Percentiles rank a stretch among this genome's conserved stretches.
Evolutionary conservation across 2,888 invertebrate species (phyloP).

Genomic region (Epirrita christyi): DNA sequence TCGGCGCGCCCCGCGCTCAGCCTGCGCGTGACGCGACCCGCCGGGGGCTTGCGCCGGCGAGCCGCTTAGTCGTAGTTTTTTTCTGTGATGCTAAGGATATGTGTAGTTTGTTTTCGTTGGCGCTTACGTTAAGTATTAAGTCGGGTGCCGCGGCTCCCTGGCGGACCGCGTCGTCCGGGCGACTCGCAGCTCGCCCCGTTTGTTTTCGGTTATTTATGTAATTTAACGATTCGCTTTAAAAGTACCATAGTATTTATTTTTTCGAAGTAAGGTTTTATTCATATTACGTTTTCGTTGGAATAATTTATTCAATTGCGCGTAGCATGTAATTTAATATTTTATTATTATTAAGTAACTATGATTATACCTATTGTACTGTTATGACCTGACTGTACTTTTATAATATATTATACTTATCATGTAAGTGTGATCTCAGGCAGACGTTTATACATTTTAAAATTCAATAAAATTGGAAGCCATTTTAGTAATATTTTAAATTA

Average conservation of each 20-base stretch:
- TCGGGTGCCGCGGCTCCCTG: conserved; percentile 30
- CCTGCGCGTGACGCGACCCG: conserved; percentile 28
- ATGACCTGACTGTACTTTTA: conserved; percentile 38
- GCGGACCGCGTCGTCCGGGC: conserved; percentile 24
- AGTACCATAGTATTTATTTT: conserved; percentile 78
- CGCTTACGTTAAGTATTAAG: conserved; percentile 59
- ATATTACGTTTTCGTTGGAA: conserved; percentile 57
- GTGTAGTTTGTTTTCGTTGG: conserved; percentile 59
- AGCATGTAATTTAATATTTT: conserved; percentile 52
- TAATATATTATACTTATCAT: conserved; percentile 38
- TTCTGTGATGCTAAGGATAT: conserved; percentile 77
- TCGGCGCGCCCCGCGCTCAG: conserved; percentile 30
- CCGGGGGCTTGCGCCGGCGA: conserved; percentile 37
- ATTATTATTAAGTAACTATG: conserved; percentile 34
- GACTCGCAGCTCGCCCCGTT: conserved; percentile 31
- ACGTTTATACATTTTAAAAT: conserved; percentile 34
- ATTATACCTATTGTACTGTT: conserved; percentile 31
- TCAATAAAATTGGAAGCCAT: conserved; percentile 32
- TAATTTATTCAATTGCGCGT: conserved; percentile 58
- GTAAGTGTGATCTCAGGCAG: conserved; percentile 41
- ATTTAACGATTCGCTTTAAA: conserved; percentile 74
- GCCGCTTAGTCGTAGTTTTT: conserved; percentile 67
- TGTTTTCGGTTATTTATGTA: conserved; percentile 54
- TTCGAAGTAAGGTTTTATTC: conserved; percentile 64
- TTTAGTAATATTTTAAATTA: conserved; percentile 26